Evolutionary conservation across 2,797 vertebrate genomes (phyloP), one percentile per base, ranked within the genome.

Genomic region (Pseudomugil gertrudae): DNA sequence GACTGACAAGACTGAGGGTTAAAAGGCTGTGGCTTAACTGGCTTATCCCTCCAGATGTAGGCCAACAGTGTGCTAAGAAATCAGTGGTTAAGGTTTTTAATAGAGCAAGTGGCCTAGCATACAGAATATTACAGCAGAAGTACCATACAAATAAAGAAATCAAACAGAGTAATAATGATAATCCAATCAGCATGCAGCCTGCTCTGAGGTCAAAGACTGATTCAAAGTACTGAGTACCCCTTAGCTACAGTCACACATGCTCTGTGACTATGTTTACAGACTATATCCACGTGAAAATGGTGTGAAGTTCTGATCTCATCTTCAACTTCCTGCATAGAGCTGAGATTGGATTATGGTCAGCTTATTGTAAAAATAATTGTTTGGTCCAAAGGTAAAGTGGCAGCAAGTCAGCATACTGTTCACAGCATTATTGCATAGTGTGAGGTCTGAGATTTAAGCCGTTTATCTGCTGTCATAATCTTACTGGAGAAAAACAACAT

Each of bases 1-100:
- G 89, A 90, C 73, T 83, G 89, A 78, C 79, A 40, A 85, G 85
- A 89, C 89, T 80, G 56, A 79, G 78, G 84, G 89, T 90, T 90
- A 85, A 92, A 88, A 89, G 76, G 79, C 88, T 82, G 68, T 21
- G 76, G 87, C 87, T 92, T 91, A 92, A 90, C 85, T 86, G 83
- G 87, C 73, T 89, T 84, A 91, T 90, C 87, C 86, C 72, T 79
- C 84, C 88, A 89, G 89, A 93, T 92, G 90, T 88, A 88, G 86
- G 88, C 67, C 76, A 80, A 69, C 79, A 32, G 53, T 38, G 21
- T 24, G 1, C 63, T 5, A 71, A 72, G 59, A 78, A 78, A 72
- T 63, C 66, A 62, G 53, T 65, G 55, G 63, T 72, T 67, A 66
- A 52, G 54, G 65, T 74, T 80, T 69, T 9, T 0, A 75, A 62